Evolutionary conservation across 2,888 invertebrate species (phyloP), one percentile per base, ranked within the genome.

Genomic region (Eulithis prunata): DNA sequence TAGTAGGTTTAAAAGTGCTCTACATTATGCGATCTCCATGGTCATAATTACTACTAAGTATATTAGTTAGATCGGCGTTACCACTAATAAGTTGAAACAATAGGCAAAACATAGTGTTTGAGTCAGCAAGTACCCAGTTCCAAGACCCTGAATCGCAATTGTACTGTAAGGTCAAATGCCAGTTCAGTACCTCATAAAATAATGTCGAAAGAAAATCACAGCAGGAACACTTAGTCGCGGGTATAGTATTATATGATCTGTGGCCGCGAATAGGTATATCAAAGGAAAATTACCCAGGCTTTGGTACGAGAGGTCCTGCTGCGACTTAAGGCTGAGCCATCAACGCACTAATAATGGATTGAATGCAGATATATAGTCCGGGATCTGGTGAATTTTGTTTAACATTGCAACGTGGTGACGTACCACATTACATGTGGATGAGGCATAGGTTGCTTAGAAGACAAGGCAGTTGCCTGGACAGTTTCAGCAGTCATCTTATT

Each of bases 211-310:
- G 55, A 64, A 56, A 57, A 57, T 61, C 55, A 45, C 68, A 64
- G 64, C 64, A 51, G 57, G 64, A 60, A 51, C 54, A 54, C 53
- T 36, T 47, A 47, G 58, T 59, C 59, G 65, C 66, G 58, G 68
- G 56, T 60, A 21, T 21, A 21, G 21, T 21, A 21, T 21, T 21
- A 21, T 21, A 21, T 21, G 21, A 21, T 21, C 21, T 21, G 21
- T 21, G 21, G 21, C 21, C 21, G 21, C 21, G 21, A 21, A 2
- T 21, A 21, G 21, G 21, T 21, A 59, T 67, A 67, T 62, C 64
- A 53, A 66, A 66, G 73, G 71, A 69, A 73, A 71, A 70, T 69
- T 61, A 71, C 73, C 59, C 73, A 56, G 67, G 41, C 43, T 41
- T 43, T 63, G 45, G 53, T 45, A 38, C 53, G 54, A 60, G 63